These are phyloP conservation scores for Lethenteron camtschaticum DNA, from an alignment of 2,113 vertebrate genomes.

Conservation along the genomic window DNA sequence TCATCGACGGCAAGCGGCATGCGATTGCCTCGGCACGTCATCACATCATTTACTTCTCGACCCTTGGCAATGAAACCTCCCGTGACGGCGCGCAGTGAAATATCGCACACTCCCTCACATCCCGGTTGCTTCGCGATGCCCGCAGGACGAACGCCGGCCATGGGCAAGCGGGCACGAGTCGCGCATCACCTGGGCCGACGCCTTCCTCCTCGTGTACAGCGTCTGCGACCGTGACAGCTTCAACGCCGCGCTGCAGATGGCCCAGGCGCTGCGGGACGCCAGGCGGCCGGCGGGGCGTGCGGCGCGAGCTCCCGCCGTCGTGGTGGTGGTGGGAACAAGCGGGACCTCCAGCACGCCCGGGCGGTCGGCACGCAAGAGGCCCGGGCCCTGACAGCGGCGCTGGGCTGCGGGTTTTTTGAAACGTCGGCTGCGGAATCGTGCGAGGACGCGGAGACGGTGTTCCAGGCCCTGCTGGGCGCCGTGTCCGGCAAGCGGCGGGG, in stretches of 20 bases:
- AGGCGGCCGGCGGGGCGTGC: constrained; percentile 12
- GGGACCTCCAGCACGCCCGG: constrained; percentile 21
- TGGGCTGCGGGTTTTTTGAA: constrained; percentile 22
- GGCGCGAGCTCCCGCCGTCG: constrained; percentile 9
- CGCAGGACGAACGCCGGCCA: too few relatives aligned
- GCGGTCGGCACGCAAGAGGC: constrained; percentile 21
- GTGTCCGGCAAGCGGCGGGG: constrained; percentile 14
- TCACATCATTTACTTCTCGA: too few relatives aligned
- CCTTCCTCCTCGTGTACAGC: constrained; percentile 25
- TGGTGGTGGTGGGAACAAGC: constrained; percentile 24
- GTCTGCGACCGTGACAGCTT: constrained; percentile 26
- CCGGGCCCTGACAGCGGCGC: constrained; percentile 15
- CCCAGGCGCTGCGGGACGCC: constrained; percentile 16
- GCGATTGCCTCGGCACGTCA: too few relatives aligned
- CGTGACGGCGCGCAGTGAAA: too few relatives aligned
- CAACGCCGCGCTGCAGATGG: constrained; percentile 18
- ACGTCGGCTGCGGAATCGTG: constrained; percentile 24
- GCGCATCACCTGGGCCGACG: constrained; percentile 18
- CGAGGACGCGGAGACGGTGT: constrained; percentile 21
- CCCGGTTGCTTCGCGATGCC: too few relatives aligned
- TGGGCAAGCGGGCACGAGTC: too few relatives aligned
- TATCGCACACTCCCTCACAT: too few relatives aligned
- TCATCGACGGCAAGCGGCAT: too few relatives aligned
- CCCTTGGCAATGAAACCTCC: too few relatives aligned
- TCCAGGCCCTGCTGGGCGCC: constrained; percentile 19